Conservation (phyloP, 2,797 vertebrate species). For the Melanotaenia trifasciata region DNA sequence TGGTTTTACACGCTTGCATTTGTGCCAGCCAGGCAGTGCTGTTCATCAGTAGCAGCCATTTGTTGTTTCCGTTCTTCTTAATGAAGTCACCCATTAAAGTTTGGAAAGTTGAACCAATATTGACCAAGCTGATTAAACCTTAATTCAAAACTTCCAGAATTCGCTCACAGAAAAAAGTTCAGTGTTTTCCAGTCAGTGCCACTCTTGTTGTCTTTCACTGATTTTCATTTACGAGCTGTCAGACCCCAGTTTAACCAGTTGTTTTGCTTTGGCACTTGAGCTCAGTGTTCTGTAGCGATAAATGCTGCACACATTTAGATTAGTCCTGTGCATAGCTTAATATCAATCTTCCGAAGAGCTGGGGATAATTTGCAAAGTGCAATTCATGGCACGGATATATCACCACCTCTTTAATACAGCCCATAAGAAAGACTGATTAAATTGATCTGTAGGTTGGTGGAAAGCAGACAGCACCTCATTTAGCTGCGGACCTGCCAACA, state of each 20-base stretch:
- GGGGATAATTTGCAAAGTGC: constrained; percentile 71
- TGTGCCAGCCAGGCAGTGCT: background rate
- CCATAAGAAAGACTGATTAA: constrained; percentile 64
- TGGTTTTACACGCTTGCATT: background rate
- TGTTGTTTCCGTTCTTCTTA: background rate
- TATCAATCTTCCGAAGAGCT: constrained; percentile 63
- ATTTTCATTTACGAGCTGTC: constrained; percentile 33
- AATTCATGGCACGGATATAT: constrained; percentile 61
- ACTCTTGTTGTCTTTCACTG: background rate
- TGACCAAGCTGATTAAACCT: constrained; percentile 24
- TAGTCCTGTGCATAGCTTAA: constrained; percentile 46
- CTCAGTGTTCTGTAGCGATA: constrained; percentile 29
- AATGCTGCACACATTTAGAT: constrained; percentile 78
- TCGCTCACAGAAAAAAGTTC: constrained; percentile 32
- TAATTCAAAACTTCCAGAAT: constrained; percentile 24
- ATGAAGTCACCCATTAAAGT: constrained; percentile 21
- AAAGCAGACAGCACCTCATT: constrained; percentile 32
- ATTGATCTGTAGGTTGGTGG: constrained; percentile 59
- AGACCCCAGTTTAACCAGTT: constrained; percentile 16
- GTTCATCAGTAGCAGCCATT: constrained; percentile 18
- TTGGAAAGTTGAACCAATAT: constrained; percentile 16
- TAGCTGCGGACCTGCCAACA: background rate
- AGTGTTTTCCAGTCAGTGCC: background rate
- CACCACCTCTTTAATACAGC: constrained; percentile 61
- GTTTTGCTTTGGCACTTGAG: constrained; percentile 44